These are phyloP conservation scores for Xenopus petersii DNA, from an alignment of 2,797 vertebrate species.

Conservation along the genomic window DNA sequence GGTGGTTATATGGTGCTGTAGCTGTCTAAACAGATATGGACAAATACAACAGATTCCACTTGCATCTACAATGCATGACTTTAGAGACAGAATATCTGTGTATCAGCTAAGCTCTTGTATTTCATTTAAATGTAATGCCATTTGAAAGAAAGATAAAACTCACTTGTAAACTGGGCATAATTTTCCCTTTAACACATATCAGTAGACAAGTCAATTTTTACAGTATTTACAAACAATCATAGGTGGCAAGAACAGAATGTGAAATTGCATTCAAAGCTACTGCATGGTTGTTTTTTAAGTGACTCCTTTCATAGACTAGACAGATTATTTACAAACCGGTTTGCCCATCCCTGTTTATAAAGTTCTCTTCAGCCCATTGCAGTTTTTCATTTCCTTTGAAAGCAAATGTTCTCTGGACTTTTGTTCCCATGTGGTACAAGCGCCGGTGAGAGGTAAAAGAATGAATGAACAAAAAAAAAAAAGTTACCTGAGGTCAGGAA, in stretches of 20 bases:
- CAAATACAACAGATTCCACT: no score
- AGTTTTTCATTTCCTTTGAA: constrained; percentile 19
- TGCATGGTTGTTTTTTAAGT: constrained; percentile 5
- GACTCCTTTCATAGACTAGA: constrained; percentile 24
- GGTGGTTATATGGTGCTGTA: no score
- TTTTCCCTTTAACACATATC: no score
- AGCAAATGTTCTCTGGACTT: background rate
- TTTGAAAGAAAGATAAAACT: no score
- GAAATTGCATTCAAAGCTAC: constrained; percentile 7
- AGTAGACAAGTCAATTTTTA: no score
- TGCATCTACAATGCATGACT: no score
- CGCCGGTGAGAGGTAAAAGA: background rate
- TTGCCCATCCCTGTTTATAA: constrained; percentile 17
- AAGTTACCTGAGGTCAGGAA: constrained; percentile 4
- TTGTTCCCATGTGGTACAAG: background rate
- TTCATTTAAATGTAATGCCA: no score
- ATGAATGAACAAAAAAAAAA: background rate
- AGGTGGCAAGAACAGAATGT: constrained; percentile 3
- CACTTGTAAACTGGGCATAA: no score
- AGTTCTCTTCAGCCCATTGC: constrained; percentile 2
- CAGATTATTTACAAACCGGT: constrained; percentile 27
- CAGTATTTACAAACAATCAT: constrained; percentile 15
- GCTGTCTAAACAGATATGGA: no score
- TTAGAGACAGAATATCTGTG: no score
- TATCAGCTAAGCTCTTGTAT: no score